A percentile compares a stretch with the other conserved stretches of the same genome.
phyloP scores from a whole-genome alignment of 2,797 vertebrate species.

The Dendrocincla tyrannina region DNA sequence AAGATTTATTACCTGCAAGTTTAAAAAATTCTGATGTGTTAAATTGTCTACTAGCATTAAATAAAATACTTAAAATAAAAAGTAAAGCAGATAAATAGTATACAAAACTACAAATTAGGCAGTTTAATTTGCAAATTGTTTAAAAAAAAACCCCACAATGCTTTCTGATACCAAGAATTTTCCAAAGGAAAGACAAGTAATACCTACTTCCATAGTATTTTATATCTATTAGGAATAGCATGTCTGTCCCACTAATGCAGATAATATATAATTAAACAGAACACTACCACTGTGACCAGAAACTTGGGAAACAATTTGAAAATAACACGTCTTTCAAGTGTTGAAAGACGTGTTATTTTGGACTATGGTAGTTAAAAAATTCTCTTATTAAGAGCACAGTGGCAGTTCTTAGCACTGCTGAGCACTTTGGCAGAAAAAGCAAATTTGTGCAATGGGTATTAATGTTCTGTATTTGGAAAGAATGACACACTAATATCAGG shows the following conservation, averaged over 20 bases:
- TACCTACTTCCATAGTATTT: not conserved
- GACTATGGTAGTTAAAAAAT: not conserved
- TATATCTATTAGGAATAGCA: not conserved
- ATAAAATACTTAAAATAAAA: not conserved
- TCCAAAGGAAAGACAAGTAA: not conserved
- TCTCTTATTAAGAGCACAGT: not conserved
- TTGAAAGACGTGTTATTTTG: not conserved
- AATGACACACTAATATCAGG: not conserved
- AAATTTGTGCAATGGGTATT: not conserved
- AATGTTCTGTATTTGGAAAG: not conserved
- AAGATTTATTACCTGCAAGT: not conserved
- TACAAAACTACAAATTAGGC: not conserved
- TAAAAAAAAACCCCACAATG: accelerated
- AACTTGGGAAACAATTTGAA: not conserved
- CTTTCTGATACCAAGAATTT: not conserved
- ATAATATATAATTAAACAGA: not conserved
- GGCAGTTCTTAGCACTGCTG: not conserved
- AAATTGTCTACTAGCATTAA: not conserved
- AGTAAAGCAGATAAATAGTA: not conserved
- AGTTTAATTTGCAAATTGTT: not conserved
- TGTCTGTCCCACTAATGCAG: not conserved
- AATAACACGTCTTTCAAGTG: not conserved
- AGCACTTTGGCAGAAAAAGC: not conserved
- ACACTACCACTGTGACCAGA: accelerated
- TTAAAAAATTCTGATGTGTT: not conserved